Evolutionary conservation across 2,113 vertebrate species (phyloP), one percentile per base, ranked within the genome.

Genomic region (Amazona vittata): DNA sequence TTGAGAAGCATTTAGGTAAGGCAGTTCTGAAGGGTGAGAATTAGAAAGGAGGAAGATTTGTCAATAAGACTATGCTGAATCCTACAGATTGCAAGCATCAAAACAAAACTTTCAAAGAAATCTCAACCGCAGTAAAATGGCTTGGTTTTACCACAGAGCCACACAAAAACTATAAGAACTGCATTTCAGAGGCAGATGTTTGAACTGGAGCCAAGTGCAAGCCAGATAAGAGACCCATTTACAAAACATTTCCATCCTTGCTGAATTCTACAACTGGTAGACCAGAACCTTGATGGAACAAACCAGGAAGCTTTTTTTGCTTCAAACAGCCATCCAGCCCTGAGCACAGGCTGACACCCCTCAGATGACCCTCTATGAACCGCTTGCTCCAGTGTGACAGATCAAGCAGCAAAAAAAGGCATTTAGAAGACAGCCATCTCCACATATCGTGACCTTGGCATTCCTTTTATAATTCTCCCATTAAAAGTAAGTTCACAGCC

Each of bases 271-370:
- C 76, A 90, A 65, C 74, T 57, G 50, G 87, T 26, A 93, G 46
- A 90, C 1, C 2, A 94, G 86, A 74, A 95, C 43, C 59, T 74
- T 78, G 92, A 43, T 70, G 43, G 77, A 94, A 89, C 59, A 93
- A 95, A 94, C 93, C 83, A 95, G 91, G 79, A 93, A 93, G 89
- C 76, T 94, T 93, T 95, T 93, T 94, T 87, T 37, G 37, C 57
- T 91, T 95, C 91, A 53, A 41, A 18, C 37, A 90, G 64, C 39
- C 57, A 87, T 44, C 52, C 44, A 52, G 87, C 26, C 69, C 81
- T 47, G 21, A 92, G 83, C 86, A 93, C 64, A 52, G 83, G 64
- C 95, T 96, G 91, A 87, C 95, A 95, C 57, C 18, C 62, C 57
- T 79, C 74, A 93, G 69, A 91, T 82, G 77, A 91, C 55, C 62